Percentiles rank a stretch among this genome's conserved stretches.
phyloP scores from a whole-genome alignment of 2,888 invertebrate genomes.

The Portevinia maculata region DNA sequence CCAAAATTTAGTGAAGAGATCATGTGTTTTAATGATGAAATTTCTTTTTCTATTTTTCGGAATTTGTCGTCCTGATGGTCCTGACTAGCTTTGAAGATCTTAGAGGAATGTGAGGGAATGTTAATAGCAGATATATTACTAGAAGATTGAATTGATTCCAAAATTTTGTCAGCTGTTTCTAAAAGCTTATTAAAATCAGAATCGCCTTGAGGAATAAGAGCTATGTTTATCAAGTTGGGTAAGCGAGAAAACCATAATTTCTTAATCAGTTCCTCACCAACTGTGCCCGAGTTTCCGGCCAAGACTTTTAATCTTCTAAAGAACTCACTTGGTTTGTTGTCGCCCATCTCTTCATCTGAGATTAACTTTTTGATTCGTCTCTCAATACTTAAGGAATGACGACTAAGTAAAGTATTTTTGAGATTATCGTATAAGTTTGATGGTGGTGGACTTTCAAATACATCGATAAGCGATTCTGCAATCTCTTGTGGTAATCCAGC shows the following conservation, averaged over 20 bases:
- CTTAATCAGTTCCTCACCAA: background rate
- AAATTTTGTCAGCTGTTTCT: background rate
- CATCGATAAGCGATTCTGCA: no score
- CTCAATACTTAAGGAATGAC: constrained; percentile 1
- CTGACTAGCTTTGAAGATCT: no score
- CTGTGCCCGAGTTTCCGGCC: background rate
- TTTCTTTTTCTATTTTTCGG: no score
- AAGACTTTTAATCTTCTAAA: background rate
- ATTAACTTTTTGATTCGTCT: background rate
- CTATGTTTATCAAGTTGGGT: constrained; percentile 15
- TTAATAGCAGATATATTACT: constrained; percentile 2
- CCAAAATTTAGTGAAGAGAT: no score
- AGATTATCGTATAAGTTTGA: background rate
- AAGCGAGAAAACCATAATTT: background rate
- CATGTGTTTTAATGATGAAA: no score
- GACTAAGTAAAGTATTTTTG: constrained; percentile 1
- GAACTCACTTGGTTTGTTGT: constrained; percentile 15
- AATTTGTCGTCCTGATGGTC: background rate
- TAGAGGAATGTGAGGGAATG: background rate
- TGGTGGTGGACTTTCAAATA: no score
- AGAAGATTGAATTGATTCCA: background rate
- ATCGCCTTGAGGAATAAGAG: background rate
- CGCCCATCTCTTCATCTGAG: background rate
- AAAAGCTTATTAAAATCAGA: background rate
- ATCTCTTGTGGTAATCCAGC: no score